Conservation (phyloP, 2,888 invertebrate genomes). For the Stenchaetothrips biformis region DNA sequence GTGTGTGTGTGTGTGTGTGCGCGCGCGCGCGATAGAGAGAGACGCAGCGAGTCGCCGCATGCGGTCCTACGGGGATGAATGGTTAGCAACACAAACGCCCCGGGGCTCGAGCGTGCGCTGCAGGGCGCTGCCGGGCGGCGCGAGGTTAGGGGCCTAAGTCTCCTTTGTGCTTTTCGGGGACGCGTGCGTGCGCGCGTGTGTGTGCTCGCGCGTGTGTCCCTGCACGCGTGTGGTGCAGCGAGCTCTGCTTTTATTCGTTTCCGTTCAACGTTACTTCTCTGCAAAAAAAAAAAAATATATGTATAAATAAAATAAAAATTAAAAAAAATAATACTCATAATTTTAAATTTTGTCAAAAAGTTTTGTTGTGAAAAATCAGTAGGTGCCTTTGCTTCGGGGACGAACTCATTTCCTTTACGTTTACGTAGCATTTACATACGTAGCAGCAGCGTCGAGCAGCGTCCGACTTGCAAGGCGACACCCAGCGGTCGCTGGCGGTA, state of each 20-base stretch:
- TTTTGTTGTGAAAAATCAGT: too few species aligned
- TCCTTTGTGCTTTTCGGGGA: neutral
- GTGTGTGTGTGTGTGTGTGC: neutral
- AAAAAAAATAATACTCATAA: too few species aligned
- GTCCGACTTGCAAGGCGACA: too few species aligned
- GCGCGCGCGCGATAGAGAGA: neutral
- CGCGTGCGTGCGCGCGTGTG: neutral
- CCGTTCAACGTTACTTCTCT: too few species aligned
- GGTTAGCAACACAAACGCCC: neutral
- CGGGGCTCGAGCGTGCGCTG: neutral
- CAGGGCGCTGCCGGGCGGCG: neutral
- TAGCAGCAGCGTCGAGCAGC: too few species aligned
- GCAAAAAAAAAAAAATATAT: too few species aligned
- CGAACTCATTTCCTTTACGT: too few species aligned
- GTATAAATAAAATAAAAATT: neutral
- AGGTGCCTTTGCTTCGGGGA: too few species aligned
- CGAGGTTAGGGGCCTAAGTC: neutral
- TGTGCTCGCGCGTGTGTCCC: neutral
- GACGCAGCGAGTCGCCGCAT: conserved; percentile 1
- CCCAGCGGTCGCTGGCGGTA: too few species aligned
- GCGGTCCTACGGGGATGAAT: conserved; percentile 9
- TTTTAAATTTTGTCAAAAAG: too few species aligned
- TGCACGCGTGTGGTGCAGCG: neutral
- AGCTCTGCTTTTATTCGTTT: neutral
- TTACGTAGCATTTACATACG: too few species aligned